These are phyloP conservation scores for Megamerina dolium DNA, from an alignment of 2,888 invertebrate genomes.

Conservation along the genomic window DNA sequence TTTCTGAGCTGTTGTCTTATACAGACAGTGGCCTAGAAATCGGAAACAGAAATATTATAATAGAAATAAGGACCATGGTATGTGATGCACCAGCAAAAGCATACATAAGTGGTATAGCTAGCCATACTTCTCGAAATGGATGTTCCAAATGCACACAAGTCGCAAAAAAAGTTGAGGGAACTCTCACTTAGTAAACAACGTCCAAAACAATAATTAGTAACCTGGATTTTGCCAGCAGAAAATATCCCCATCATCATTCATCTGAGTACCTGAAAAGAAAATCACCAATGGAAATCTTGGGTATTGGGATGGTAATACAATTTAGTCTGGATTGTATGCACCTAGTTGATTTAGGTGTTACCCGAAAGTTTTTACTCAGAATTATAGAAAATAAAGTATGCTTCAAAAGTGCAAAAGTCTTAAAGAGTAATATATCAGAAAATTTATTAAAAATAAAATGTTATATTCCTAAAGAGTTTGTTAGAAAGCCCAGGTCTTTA, in stretches of 20 bases:
- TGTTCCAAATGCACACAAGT: constrained; percentile 6
- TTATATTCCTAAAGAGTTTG: not conserved
- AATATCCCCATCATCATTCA: not conserved
- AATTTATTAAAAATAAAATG: not conserved
- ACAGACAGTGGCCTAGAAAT: not conserved
- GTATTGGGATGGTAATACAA: constrained; percentile 1
- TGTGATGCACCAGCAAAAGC: constrained; percentile 1
- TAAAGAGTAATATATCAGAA: not conserved
- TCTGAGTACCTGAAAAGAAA: not conserved
- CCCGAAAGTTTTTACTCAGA: not conserved
- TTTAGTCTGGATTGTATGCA: constrained; percentile 2
- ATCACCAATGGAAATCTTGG: not conserved
- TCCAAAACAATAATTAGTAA: not conserved
- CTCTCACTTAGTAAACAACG: not conserved
- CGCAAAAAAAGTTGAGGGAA: not conserved
- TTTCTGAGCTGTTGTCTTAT: not conserved
- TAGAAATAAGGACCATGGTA: not conserved
- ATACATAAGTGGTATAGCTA: not conserved
- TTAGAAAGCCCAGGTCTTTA: not conserved
- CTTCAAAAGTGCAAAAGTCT: not conserved
- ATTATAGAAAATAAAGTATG: not conserved
- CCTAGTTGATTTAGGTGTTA: not conserved
- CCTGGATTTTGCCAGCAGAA: not conserved
- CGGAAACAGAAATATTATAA: not conserved
- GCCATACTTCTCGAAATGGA: constrained; percentile 2